Percentiles rank a stretch among this genome's conserved stretches.
Evolutionary conservation across 2,797 vertebrate species (phyloP).

Genomic region (Danio albolineatus): DNA sequence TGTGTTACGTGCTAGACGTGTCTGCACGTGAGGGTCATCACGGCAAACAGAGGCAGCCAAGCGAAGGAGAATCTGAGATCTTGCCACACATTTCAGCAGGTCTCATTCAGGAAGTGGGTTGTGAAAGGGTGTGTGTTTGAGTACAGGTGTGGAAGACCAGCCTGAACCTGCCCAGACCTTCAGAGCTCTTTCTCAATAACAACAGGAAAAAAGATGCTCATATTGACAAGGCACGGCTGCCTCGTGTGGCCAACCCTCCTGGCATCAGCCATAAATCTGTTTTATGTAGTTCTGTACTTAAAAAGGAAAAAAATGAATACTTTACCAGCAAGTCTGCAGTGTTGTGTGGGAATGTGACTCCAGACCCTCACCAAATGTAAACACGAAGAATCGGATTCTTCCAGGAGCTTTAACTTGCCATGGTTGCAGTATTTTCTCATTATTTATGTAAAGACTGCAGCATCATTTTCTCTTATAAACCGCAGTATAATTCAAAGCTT

Average conservation of each 20-base stretch:
- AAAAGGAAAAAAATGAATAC: background rate
- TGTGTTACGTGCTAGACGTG: constrained; percentile 7
- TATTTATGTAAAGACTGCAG: constrained; percentile 54
- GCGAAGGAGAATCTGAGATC: constrained; percentile 64
- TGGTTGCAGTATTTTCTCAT: constrained; percentile 43
- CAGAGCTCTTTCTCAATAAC: constrained; percentile 60
- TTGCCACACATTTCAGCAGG: constrained; percentile 68
- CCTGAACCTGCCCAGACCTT: constrained; percentile 71
- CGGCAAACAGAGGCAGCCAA: constrained; percentile 59
- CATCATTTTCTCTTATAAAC: constrained; percentile 62
- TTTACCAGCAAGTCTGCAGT: background rate
- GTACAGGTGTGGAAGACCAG: constrained; percentile 67
- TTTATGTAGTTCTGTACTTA: background rate
- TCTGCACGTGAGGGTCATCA: constrained; percentile 17
- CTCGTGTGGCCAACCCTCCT: constrained; percentile 41
- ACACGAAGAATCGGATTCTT: constrained; percentile 15
- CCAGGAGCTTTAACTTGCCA: constrained; percentile 10
- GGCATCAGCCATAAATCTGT: background rate
- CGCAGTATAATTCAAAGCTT: constrained; percentile 57
- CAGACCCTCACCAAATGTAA: constrained; percentile 5
- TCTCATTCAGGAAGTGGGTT: constrained; percentile 70
- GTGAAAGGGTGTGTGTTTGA: constrained; percentile 59
- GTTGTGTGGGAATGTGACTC: background rate
- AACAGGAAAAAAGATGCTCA: constrained; percentile 9
- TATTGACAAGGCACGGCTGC: constrained; percentile 46